Conservation (phyloP, 2,888 invertebrate genomes). For the Aplocera efformata region DNA sequence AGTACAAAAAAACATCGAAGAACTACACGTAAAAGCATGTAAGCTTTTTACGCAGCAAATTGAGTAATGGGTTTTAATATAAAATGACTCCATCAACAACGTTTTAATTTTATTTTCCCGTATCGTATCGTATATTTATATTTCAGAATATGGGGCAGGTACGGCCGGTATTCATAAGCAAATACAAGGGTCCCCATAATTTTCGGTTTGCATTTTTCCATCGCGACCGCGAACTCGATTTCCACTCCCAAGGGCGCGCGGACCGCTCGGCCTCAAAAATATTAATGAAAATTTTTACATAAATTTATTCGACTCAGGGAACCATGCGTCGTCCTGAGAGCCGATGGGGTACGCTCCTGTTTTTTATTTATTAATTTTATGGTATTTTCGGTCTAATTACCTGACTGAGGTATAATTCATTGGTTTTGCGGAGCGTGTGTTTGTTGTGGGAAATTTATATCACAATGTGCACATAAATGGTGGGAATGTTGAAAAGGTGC, state of each 20-base stretch:
- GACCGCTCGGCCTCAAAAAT: slow-evolving; percentile 78
- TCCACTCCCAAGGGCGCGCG: slow-evolving; percentile 76
- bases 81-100: slow-evolving; percentile 47
- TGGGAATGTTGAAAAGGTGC: not conserved
- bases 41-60: slow-evolving; percentile 31
- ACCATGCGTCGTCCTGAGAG: slow-evolving; percentile 62
- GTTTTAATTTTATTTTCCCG: slow-evolving; percentile 67
- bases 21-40: slow-evolving; percentile 37
- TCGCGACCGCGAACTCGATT: slow-evolving; percentile 79
- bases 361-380: slow-evolving; percentile 81
- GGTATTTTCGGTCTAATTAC: slow-evolving; percentile 80
- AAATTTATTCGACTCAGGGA: slow-evolving; percentile 79
- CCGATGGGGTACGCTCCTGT: slow-evolving; percentile 68
- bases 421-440: slow-evolving; percentile 63
- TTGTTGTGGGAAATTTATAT: slow-evolving; percentile 54
- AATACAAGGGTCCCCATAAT: slow-evolving; percentile 79
- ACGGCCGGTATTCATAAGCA: slow-evolving; percentile 75
- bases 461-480: slow-evolving; percentile 4
- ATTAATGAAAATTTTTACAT: slow-evolving; percentile 81
- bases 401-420: slow-evolving; percentile 78
- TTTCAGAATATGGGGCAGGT: slow-evolving; percentile 60
- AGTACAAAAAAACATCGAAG: slow-evolving; percentile 25
- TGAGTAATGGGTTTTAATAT: slow-evolving; percentile 38
- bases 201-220: slow-evolving; percentile 81
- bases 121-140: slow-evolving; percentile 62